phyloP scores from a whole-genome alignment of 2,113 vertebrate species.

The Tinamus guttatus region DNA sequence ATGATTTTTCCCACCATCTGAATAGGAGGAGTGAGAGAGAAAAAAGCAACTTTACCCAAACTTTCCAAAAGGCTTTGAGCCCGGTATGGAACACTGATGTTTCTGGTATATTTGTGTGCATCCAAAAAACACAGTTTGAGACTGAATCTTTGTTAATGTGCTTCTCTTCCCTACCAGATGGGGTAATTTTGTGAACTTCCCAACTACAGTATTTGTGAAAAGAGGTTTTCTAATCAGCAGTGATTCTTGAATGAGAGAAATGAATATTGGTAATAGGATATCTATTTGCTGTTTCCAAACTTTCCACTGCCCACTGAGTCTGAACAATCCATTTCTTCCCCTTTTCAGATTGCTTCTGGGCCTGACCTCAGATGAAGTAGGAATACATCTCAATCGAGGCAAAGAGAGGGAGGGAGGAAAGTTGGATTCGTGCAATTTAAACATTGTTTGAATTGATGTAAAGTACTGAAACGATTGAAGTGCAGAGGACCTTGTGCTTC shows the following conservation, averaged over 20 bases:
- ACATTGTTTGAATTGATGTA: slow-evolving; percentile 9
- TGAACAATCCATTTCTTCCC: neutral
- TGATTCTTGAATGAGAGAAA: neutral
- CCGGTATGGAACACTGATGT: neutral
- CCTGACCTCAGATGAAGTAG: neutral
- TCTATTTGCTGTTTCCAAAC: neutral
- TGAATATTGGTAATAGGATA: neutral
- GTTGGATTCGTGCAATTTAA: slow-evolving; percentile 6
- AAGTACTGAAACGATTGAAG: neutral
- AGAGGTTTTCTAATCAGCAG: neutral
- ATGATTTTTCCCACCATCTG: neutral
- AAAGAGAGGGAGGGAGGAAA: neutral
- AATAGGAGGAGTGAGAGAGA: neutral
- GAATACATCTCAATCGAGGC: neutral
- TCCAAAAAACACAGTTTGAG: neutral
- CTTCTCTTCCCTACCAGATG: neutral
- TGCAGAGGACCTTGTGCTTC: neutral
- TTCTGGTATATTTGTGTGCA: neutral
- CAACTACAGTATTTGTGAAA: neutral
- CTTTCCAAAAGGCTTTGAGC: neutral
- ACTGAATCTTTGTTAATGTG: neutral
- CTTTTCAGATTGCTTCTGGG: neutral
- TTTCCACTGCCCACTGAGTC: neutral
- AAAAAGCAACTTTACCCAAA: neutral
- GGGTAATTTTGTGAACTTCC: neutral